Base-by-base conservation (phyloP, 2,797 vertebrate species). In the Cossypha niveicapilla region DNA sequence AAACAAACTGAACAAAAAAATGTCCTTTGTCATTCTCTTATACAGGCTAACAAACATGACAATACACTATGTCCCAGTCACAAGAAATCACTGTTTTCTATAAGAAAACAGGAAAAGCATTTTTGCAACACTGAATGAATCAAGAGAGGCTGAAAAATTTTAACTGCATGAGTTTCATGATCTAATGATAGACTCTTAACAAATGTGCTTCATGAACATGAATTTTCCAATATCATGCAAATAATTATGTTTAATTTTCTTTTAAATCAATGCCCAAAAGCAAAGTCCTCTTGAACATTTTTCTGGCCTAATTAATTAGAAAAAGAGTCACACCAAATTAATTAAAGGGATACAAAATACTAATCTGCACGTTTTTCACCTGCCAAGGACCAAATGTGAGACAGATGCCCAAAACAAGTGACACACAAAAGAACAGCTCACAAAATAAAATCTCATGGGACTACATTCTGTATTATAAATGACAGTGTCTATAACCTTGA, bases 341-440 rank as follows among this genome's bases (percentile, higher is more conserved):
- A 91, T 93, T 92, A 90, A 86, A 78, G 30, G 28, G 48, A 86
- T 71, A 82, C 41, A 79, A 88, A 92, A 87, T 30, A 84, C 24
- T 79, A 82, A 86, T 18, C 45, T 67, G 41, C 47, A 66, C 18
- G 70, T 88, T 92, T 93, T 92, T 95, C 24, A 94, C 25, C 90
- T 92, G 88, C 67, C 83, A 90, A 96, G 80, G 71, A 94, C 70
- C 74, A 90, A 93, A 96, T 87, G 63, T 93, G 81, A 92, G 93
- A 88, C 92, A 93, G 63, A 87, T 23, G 14, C 57, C 44, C 48
- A 63, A 90, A 94, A 90, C 86, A 86, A 94, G 39, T 0, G 22
- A 61, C 51, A 86, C 34, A 86, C 60, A 87, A 78, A 94, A 6
- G 88, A 78, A 4, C 44, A 76, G 60, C 53, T 72, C 83, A 42